Percentiles rank a stretch among this genome's conserved stretches.
Conservation (phyloP, 2,888 invertebrate genomes). For the Meteorus cinctellus region DNA sequence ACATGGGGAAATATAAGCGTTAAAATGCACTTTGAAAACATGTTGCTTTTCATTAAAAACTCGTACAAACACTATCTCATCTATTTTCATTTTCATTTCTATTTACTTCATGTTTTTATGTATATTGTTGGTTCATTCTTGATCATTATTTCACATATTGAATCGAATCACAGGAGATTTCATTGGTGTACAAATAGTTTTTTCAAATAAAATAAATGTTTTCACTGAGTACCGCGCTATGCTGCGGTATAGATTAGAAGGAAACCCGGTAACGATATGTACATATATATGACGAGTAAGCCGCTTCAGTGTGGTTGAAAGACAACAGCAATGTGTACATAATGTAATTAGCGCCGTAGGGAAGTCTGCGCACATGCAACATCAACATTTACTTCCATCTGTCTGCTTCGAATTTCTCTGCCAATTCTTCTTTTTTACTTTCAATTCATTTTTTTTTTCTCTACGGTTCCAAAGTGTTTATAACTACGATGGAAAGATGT, state of each 20-base stretch:
- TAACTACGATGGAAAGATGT: not conserved
- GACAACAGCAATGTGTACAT: slow-evolving; percentile 26
- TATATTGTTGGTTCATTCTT: not conserved
- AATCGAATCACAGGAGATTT: not conserved
- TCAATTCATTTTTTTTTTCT: not conserved
- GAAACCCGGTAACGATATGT: not conserved
- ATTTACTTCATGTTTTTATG: not conserved
- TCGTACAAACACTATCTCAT: not conserved
- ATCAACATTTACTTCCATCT: slow-evolving; percentile 5
- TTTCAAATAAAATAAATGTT: not conserved
- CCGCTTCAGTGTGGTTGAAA: slow-evolving; percentile 27
- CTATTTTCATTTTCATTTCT: not conserved
- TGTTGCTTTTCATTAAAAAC: not conserved
- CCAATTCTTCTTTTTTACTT: too few species aligned
- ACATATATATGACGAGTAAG: slow-evolving; percentile 12
- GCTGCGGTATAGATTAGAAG: slow-evolving; percentile 1
- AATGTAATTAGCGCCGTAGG: slow-evolving; percentile 32
- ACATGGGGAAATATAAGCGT: not conserved
- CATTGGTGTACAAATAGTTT: not conserved
- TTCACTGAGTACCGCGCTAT: not conserved
- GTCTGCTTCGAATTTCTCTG: slow-evolving; percentile 1
- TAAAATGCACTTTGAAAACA: not conserved
- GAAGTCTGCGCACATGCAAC: slow-evolving; percentile 13
- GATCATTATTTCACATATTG: not conserved
- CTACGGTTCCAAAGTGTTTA: not conserved